These are phyloP conservation scores for Notoglanidium macrostoma DNA, from an alignment of 2,797 vertebrate species.

Conservation along the genomic window DNA sequence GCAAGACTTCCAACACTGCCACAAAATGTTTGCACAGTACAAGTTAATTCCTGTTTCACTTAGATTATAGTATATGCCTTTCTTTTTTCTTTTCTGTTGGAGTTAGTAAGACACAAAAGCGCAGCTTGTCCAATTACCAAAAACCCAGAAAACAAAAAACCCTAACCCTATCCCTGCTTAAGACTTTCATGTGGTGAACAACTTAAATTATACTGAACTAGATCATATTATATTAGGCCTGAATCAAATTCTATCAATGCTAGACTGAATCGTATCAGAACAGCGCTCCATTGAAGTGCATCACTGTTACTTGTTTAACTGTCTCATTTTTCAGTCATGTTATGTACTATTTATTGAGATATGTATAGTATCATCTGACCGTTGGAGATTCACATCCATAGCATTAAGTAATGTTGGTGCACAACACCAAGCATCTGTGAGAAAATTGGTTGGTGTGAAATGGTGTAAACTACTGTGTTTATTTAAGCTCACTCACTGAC, in stretches of 20 bases:
- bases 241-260: neutral
- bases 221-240: neutral
- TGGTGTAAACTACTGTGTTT: neutral
- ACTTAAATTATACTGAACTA: neutral
- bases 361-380: neutral
- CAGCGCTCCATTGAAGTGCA: neutral
- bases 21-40: neutral
- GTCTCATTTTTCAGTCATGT: neutral
- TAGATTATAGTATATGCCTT: neutral
- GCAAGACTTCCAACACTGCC: neutral
- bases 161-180: neutral
- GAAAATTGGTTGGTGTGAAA: slow-evolving; percentile 19
- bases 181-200: neutral
- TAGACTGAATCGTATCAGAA: neutral
- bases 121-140: neutral
- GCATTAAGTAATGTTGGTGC: neutral
- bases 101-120: neutral
- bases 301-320: neutral
- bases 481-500: neutral
- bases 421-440: slow-evolving; percentile 1
- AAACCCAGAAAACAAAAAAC: neutral
- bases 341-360: neutral
- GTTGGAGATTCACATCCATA: neutral
- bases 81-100: neutral
- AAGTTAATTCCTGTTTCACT: neutral